Evolutionary conservation across 2,797 vertebrate genomes (phyloP).

Genomic region (Diceros bicornis): DNA sequence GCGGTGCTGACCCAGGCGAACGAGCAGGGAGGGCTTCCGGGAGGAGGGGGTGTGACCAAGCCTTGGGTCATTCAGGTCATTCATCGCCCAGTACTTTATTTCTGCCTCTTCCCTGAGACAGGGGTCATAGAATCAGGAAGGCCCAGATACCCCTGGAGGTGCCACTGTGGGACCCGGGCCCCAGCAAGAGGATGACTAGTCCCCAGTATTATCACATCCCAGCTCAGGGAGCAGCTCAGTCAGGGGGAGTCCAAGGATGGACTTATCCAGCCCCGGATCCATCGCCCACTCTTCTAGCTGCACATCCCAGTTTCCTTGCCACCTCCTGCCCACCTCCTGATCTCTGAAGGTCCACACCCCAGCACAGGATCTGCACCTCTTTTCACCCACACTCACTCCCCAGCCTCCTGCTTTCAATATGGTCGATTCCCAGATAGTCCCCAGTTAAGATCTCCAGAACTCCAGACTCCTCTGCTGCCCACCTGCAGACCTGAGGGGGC

Average conservation of each 20-base stretch:
- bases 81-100: background rate
- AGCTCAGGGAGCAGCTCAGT: accelerated
- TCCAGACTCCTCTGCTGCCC: background rate
- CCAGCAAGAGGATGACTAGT: too few relatives aligned
- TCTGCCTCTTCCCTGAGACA: background rate
- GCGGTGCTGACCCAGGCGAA: background rate
- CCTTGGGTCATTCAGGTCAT: too few relatives aligned
- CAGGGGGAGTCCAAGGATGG: too few relatives aligned
- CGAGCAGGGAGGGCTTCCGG: background rate
- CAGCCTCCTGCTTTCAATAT: background rate
- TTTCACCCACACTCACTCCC: background rate
- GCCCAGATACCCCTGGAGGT: background rate
- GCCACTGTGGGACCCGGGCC: accelerated
- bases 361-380: background rate
- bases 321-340: background rate
- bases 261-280: background rate
- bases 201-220: background rate
- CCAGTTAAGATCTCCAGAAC: background rate
- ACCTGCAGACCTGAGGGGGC: background rate
- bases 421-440: background rate
- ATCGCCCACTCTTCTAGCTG: background rate
- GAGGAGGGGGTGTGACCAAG: background rate
- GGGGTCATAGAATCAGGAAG: background rate
- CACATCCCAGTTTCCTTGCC: background rate
- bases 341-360: background rate